Percentiles rank a stretch among this genome's conserved stretches.
Conservation (phyloP, 2,888 invertebrate species). For the Antheraea yamamai region DNA sequence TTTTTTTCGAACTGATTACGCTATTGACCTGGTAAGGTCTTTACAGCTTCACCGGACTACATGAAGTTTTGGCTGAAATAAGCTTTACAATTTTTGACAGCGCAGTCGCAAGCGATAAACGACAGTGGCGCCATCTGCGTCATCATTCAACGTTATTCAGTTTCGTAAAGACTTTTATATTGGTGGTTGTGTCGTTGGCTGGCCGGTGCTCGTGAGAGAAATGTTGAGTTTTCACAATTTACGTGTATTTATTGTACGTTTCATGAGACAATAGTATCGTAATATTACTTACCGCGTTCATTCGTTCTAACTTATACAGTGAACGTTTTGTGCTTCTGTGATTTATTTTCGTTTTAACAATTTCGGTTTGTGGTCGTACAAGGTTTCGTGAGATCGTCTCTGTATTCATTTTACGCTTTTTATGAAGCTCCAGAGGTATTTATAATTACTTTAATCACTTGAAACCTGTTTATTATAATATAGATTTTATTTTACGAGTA, state of each 20-base stretch:
- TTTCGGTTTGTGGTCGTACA: constrained; percentile 72
- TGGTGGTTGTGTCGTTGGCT: constrained; percentile 59
- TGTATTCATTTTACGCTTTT: constrained; percentile 46
- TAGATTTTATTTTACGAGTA: constrained; percentile 13
- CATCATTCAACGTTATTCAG: constrained; percentile 48
- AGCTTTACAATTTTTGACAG: constrained; percentile 46
- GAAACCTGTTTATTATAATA: constrained; percentile 5
- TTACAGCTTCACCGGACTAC: too few species aligned
- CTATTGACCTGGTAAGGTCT: too few species aligned
- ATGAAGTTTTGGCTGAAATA: constrained; percentile 2
- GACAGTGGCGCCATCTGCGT: constrained; percentile 53
- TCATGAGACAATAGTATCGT: constrained; percentile 64
- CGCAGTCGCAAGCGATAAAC: constrained; percentile 56
- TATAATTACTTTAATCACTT: constrained; percentile 27
- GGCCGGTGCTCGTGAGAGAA: constrained; percentile 55
- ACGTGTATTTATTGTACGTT: constrained; percentile 59
- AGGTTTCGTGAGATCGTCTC: constrained; percentile 65
- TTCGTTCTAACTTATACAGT: constrained; percentile 50
- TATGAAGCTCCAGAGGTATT: constrained; percentile 53
- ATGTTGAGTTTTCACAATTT: constrained; percentile 64
- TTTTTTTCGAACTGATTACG: too few species aligned
- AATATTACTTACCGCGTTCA: constrained; percentile 51
- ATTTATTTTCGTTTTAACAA: constrained; percentile 62
- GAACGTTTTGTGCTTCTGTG: constrained; percentile 59
- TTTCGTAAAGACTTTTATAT: constrained; percentile 70